Evolutionary conservation across 2,888 invertebrate genomes (phyloP).

Genomic region (Masnerella sp.): DNA sequence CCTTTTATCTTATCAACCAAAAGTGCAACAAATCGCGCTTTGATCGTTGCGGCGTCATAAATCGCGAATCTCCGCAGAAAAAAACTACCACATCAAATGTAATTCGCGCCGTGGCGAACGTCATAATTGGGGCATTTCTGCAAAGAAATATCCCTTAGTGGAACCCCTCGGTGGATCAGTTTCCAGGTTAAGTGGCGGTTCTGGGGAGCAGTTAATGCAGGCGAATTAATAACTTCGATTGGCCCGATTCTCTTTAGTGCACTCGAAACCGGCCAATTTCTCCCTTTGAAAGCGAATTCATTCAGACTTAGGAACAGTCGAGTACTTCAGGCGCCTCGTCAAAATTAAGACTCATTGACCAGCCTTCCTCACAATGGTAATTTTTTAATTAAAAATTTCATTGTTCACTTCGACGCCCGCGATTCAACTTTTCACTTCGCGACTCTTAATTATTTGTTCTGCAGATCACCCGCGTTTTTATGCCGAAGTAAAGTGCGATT

Average conservation of each 20-base stretch:
- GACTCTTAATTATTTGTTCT: background rate
- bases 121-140: conserved; percentile 32
- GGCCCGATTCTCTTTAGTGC: conserved; percentile 54
- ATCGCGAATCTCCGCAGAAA: background rate
- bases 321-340: conserved; percentile 33
- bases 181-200: conserved; percentile 57
- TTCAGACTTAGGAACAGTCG: conserved; percentile 42
- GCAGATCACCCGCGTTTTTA: too few relatives aligned
- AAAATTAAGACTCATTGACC: conserved; percentile 46
- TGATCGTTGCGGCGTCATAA: background rate
- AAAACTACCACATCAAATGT: conserved; percentile 7
- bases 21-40: too few relatives aligned
- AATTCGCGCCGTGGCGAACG: conserved; percentile 2
- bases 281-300: conserved; percentile 55
- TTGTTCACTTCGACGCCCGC: conserved; percentile 31
- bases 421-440: conserved; percentile 3
- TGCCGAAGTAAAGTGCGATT: background rate
- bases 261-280: conserved; percentile 56
- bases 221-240: conserved; percentile 60
- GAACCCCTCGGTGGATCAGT: conserved; percentile 40
- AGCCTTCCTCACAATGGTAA: conserved; percentile 31
- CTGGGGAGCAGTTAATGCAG: conserved; percentile 49
- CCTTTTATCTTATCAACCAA: too few relatives aligned
- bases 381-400: conserved; percentile 45
- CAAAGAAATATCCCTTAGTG: conserved; percentile 35